phyloP scores from a whole-genome alignment of 1,140 invertebrate genomes.

The Drosophila saltans region DNA sequence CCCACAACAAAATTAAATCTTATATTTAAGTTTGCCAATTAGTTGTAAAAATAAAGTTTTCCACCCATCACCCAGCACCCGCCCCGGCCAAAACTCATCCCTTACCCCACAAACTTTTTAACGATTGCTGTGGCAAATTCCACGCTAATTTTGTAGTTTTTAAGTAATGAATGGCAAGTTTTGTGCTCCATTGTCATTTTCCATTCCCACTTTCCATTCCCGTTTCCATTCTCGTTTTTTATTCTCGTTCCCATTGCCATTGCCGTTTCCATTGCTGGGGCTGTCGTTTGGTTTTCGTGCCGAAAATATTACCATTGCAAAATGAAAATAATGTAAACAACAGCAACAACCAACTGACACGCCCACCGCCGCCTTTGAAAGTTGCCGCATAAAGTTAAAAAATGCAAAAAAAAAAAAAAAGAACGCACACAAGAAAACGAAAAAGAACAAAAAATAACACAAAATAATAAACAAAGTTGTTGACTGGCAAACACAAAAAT shows the following conservation, averaged over 20 bases:
- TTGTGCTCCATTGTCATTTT: slow-evolving; percentile 71
- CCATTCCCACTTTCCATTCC: slow-evolving; percentile 33
- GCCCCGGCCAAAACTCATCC: background rate
- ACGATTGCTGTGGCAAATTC: slow-evolving; percentile 70
- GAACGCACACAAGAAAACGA: slow-evolving; percentile 38
- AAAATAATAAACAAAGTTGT: slow-evolving; percentile 65
- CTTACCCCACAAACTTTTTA: slow-evolving; percentile 55
- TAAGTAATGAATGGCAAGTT: slow-evolving; percentile 79
- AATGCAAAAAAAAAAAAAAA: slow-evolving; percentile 40
- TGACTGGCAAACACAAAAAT: slow-evolving; percentile 68
- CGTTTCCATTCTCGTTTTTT: slow-evolving; percentile 63
- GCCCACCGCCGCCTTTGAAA: slow-evolving; percentile 47
- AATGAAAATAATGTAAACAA: slow-evolving; percentile 21
- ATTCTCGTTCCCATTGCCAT: slow-evolving; percentile 8
- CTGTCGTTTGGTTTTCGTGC: slow-evolving; percentile 44
- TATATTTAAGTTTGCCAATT: slow-evolving; percentile 83
- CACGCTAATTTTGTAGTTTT: slow-evolving; percentile 75
- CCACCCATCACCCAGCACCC: background rate
- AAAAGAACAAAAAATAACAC: slow-evolving; percentile 41
- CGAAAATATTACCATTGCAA: slow-evolving; percentile 66
- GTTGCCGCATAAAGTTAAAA: slow-evolving; percentile 70
- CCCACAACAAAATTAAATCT: slow-evolving; percentile 78
- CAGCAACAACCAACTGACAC: slow-evolving; percentile 50
- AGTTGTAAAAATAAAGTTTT: slow-evolving; percentile 81
- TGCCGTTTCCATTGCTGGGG: slow-evolving; percentile 23